phyloP scores from a whole-genome alignment of 1,140 invertebrate species.

The Leucophenga varia region DNA sequence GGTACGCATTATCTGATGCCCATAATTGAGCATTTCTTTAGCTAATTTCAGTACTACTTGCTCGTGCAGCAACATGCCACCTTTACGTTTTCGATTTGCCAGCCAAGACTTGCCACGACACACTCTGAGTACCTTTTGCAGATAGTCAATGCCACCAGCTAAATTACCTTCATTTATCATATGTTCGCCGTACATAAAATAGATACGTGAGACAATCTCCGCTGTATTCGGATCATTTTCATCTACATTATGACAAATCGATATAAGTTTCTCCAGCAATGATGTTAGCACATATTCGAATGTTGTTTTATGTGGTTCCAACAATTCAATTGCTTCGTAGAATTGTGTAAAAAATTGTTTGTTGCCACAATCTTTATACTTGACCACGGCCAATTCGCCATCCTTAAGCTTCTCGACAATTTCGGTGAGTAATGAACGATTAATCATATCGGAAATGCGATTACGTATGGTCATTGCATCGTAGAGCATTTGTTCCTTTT shows the following conservation, averaged over 20 bases:
- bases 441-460: slow-evolving; percentile 20
- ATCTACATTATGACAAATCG: slow-evolving; percentile 29
- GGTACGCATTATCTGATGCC: slow-evolving; percentile 23
- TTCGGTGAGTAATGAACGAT: slow-evolving; percentile 23
- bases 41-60: slow-evolving; percentile 36
- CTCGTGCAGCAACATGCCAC: slow-evolving; percentile 28
- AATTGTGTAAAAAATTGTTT: slow-evolving; percentile 27
- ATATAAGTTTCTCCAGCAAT: slow-evolving; percentile 35
- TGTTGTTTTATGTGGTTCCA: slow-evolving; percentile 30
- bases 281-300: slow-evolving; percentile 32
- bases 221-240: slow-evolving; percentile 27
- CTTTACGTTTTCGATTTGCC: slow-evolving; percentile 17
- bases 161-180: slow-evolving; percentile 15
- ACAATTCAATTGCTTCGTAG: slow-evolving; percentile 28
- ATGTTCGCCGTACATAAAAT: slow-evolving; percentile 29
- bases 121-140: slow-evolving; percentile 25
- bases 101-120: slow-evolving; percentile 39
- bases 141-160: slow-evolving; percentile 22
- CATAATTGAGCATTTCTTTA: slow-evolving; percentile 30
- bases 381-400: slow-evolving; percentile 25
- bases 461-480: slow-evolving; percentile 30
- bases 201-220: slow-evolving; percentile 40
- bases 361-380: slow-evolving; percentile 17
- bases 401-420: slow-evolving; percentile 28
- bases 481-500: slow-evolving; percentile 32